phyloP scores from a whole-genome alignment of 2,113 vertebrate species.

The Caranx melampygus region DNA sequence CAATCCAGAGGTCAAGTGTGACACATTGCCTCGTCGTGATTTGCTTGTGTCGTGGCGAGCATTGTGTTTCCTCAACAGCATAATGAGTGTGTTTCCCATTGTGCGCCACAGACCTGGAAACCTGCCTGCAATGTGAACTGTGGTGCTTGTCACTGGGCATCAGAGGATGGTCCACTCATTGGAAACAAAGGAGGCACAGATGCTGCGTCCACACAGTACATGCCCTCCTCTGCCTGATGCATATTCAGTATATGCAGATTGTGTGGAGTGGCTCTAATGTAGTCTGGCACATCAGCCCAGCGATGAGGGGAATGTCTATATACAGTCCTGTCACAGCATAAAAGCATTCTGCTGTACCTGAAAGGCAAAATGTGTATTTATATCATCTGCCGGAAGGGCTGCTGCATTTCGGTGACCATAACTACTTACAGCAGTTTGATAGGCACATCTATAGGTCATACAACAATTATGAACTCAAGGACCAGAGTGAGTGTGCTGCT shows the following conservation, averaged over 20 bases:
- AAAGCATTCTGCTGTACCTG: conserved; percentile 77
- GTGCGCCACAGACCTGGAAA: conserved; percentile 36
- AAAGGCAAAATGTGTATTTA: conserved; percentile 57
- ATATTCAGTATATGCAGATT: conserved; percentile 62
- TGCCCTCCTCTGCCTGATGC: conserved; percentile 57
- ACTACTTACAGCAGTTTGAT: conserved; percentile 58
- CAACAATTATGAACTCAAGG: conserved; percentile 68
- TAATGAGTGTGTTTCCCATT: conserved; percentile 21
- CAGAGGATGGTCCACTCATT: conserved; percentile 43
- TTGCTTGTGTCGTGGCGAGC: neutral
- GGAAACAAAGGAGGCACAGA: conserved; percentile 60
- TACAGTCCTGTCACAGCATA: conserved; percentile 54
- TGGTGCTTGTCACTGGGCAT: conserved; percentile 50
- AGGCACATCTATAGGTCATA: conserved; percentile 54
- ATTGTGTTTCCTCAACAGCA: conserved; percentile 40
- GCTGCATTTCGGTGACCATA: conserved; percentile 49
- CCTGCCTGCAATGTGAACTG: conserved; percentile 47
- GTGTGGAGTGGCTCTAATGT: conserved; percentile 45
- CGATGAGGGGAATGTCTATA: conserved; percentile 43
- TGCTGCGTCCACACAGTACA: conserved; percentile 44
- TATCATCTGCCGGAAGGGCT: conserved; percentile 31
- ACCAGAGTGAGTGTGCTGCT: conserved; percentile 34
- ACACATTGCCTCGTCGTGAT: conserved; percentile 5
- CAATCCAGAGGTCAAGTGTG: conserved; percentile 28
- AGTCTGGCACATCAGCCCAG: conserved; percentile 48